Conservation (phyloP, 2,888 invertebrate species). For the Argyresthia albistria region DNA sequence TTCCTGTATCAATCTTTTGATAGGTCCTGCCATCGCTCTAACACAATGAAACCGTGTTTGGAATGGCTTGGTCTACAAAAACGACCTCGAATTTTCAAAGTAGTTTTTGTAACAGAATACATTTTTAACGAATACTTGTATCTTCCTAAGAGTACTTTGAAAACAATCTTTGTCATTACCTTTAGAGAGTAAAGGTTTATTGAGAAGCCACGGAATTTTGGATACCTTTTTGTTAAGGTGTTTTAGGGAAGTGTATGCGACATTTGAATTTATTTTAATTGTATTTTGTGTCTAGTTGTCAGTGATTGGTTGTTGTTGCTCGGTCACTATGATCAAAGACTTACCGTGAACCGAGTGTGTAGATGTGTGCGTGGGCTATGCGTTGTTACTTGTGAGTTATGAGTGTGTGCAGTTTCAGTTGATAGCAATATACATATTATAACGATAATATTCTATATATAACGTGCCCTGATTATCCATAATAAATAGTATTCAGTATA, state of each 20-base stretch:
- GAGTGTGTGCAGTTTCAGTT: conserved; percentile 20
- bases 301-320: conserved; percentile 11
- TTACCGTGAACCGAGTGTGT: conserved; percentile 8
- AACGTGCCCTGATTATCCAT: conserved; percentile 30
- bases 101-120: conserved; percentile 22
- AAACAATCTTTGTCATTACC: conserved; percentile 6
- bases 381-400: conserved; percentile 15
- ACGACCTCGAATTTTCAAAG: conserved; percentile 21
- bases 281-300: conserved; percentile 15
- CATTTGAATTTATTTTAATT: conserved; percentile 6
- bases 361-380: conserved; percentile 11
- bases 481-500: conserved; percentile 19
- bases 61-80: too few relatives aligned
- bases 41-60: too few relatives aligned
- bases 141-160: conserved; percentile 28
- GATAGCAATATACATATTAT: conserved; percentile 31
- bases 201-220: conserved; percentile 26
- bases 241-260: conserved; percentile 12
- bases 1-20: background rate
- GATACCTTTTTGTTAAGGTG: conserved; percentile 32
- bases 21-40: background rate
- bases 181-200: conserved; percentile 2
- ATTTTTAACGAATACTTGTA: conserved; percentile 10
- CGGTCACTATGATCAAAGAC: conserved; percentile 5
- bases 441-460: conserved; percentile 23